These are phyloP conservation scores for Poecilia wingei DNA, from an alignment of 2,797 vertebrate genomes.

Conservation along the genomic window DNA sequence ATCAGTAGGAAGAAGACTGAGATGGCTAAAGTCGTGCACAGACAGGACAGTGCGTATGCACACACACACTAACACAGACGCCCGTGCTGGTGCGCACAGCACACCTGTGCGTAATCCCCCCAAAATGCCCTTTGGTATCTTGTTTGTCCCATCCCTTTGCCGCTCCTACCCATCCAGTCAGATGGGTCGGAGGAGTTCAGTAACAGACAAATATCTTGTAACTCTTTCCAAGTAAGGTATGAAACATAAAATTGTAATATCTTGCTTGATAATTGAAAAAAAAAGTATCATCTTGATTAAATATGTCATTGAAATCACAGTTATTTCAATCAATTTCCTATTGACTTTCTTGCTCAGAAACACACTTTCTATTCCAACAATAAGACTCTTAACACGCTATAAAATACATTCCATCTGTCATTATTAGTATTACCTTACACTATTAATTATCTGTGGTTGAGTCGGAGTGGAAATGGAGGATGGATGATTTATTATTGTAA, in stretches of 20 bases:
- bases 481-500: not conserved
- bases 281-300: no score
- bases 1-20: slow-evolving; percentile 78
- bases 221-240: slow-evolving; percentile 53
- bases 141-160: slow-evolving; percentile 66
- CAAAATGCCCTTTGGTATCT: slow-evolving; percentile 72
- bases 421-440: not conserved
- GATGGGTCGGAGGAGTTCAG: slow-evolving; percentile 51
- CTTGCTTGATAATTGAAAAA: not conserved
- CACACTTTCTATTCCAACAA: not conserved
- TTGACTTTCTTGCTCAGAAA: not conserved
- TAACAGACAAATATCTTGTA: slow-evolving; percentile 63
- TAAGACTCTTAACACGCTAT: not conserved
- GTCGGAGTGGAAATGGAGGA: not conserved
- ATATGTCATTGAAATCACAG: not conserved
- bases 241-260: slow-evolving; percentile 30
- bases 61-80: slow-evolving; percentile 48
- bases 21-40: slow-evolving; percentile 59
- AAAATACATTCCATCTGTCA: not conserved
- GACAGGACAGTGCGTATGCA: slow-evolving; percentile 35
- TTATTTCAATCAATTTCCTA: not conserved
- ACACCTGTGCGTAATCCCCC: slow-evolving; percentile 81
- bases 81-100: slow-evolving; percentile 75
- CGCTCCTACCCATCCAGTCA: slow-evolving; percentile 69
- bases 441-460: not conserved